phyloP scores from a whole-genome alignment of 2,113 vertebrate genomes.

The Triplophysa siluroides region DNA sequence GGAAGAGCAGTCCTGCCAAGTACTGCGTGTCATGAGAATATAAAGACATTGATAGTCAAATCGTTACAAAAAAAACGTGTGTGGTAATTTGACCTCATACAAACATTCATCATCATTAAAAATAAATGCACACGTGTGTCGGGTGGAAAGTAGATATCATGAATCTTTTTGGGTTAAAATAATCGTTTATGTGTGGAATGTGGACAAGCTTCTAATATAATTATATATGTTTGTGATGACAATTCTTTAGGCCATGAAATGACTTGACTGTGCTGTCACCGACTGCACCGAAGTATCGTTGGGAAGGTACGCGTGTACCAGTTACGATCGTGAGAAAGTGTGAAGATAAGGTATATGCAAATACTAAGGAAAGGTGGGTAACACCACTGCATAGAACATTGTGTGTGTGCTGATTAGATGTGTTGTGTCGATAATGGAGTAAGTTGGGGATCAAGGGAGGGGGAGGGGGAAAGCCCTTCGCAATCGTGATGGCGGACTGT shows the following conservation, averaged over 20 bases:
- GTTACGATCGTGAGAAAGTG: background rate
- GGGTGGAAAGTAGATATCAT: background rate
- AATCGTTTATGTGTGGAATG: no score
- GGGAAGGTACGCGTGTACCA: background rate
- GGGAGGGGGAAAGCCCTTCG: no score
- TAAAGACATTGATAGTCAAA: slow-evolving; percentile 85
- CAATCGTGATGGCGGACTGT: no score
- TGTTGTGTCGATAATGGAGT: background rate
- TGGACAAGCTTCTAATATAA: background rate
- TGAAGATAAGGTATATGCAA: no score
- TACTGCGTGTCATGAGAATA: no score
- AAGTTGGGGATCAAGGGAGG: no score
- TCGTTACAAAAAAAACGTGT: slow-evolving; percentile 97
- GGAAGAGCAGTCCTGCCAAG: slow-evolving; percentile 97
- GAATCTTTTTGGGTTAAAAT: background rate
- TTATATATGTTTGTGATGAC: background rate
- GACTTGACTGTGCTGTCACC: no score
- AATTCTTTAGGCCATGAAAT: no score
- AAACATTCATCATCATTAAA: slow-evolving; percentile 51
- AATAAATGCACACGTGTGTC: slow-evolving; percentile 22
- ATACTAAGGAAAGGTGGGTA: no score
- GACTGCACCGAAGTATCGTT: background rate
- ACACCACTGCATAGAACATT: background rate
- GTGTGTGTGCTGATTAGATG: background rate
- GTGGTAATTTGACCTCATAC: slow-evolving; percentile 94